Base-by-base conservation (phyloP, 1,140 invertebrate genomes). In the Eulimnadia texana region DNA sequence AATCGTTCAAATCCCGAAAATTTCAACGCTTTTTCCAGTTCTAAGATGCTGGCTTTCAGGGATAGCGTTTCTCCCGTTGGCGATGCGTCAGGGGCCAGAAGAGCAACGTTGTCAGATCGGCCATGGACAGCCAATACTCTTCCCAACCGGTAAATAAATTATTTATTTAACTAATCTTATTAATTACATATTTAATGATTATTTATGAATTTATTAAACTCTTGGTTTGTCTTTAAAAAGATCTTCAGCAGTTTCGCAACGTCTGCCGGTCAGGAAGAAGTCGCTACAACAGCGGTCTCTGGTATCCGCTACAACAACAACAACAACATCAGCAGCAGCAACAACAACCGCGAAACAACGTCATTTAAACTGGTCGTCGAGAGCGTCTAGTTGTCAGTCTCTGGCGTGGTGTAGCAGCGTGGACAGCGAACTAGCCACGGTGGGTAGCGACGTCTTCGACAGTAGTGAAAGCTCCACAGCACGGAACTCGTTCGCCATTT, bases 371-470 rank as follows among this genome's bases (percentile, higher is more conserved):
- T 42, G 33, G 33, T 42, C 33, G 33, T 42, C 33, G 33, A 6
- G 33, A 16, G 33, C 33, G 6, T 42, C 27, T n/a, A 57, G 55
- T 20, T 29, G 9, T 11, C 55, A 25, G 25, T 57, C 55, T 20
- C 33, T 42, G 33, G 33, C 33, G 6, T 57, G 55, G 55, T 57
- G 27, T 22, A 57, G 55, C 28, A 57, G 55, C 20, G 28, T 57
- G 2, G 55, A 57, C 22, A 57, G 55, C 25, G 55, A 57, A n/a
- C 20, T 57, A 27, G 55, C 55, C 11, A 57, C 55, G 10, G 55
- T 57, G 27, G 55, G 55, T 1, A 57, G 55, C 33, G 27, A 19
- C 20, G 55, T 29, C 13, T 29, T 33, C 27, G 55, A 3, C 19
- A 52, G 20, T 52, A 28, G 33, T 13, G 25, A 10, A 3, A 57